Conservation (phyloP, 1,140 invertebrate species). For the Aphis craccivora region DNA sequence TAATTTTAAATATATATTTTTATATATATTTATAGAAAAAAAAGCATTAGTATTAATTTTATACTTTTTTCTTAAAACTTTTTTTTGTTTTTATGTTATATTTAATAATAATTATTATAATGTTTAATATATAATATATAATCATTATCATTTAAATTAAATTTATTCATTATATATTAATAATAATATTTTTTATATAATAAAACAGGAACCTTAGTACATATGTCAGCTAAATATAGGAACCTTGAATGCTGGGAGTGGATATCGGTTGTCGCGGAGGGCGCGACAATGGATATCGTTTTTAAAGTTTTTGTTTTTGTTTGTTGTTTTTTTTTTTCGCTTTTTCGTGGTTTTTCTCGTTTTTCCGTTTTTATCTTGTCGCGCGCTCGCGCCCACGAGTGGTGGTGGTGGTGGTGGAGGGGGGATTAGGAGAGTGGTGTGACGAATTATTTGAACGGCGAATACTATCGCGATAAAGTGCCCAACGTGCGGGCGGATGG, state of each 20-base stretch:
- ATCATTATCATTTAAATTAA: conserved; percentile 62
- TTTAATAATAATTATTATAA: conserved; percentile 1
- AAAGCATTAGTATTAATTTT: conserved; percentile 63
- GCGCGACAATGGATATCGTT: neutral
- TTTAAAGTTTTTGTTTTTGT: neutral
- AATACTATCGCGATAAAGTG: neutral
- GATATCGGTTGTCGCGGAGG: conserved; percentile 53
- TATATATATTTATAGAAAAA: conserved; percentile 58
- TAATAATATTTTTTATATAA: conserved; percentile 56
- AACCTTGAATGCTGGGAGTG: conserved; percentile 65
- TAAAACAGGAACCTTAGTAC: conserved; percentile 66
- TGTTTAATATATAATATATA: conserved; percentile 60
- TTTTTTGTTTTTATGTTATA: neutral
- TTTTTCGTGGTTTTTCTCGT: neutral
- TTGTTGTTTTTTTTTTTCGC: neutral
- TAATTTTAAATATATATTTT: conserved; percentile 43
- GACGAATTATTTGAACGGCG: neutral
- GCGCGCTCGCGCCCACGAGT: neutral
- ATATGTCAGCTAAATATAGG: conserved; percentile 65
- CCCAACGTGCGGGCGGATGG: neutral
- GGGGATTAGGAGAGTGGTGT: too few relatives aligned
- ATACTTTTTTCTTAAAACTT: conserved; percentile 33
- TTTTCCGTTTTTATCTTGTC: neutral
- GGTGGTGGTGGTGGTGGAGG: neutral
- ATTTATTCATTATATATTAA: conserved; percentile 58